Percentiles rank a stretch among this genome's conserved stretches.
Evolutionary conservation across 1,140 invertebrate species (phyloP).

Genomic region (Episyrphus balteatus): DNA sequence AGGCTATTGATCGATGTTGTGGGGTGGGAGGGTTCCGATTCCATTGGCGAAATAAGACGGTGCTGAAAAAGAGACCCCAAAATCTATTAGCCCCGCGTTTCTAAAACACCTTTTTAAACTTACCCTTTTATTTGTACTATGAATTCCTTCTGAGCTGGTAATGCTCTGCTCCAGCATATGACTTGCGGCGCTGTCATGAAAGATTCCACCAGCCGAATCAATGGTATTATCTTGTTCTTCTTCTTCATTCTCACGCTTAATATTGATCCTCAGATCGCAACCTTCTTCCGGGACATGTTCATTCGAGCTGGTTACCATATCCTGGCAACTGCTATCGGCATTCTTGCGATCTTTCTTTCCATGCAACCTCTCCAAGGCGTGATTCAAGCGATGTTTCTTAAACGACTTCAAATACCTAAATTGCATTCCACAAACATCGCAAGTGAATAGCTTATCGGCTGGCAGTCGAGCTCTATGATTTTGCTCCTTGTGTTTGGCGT

Average conservation of each 20-base stretch:
- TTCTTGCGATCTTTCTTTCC: conserved; percentile 39
- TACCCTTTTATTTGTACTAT: conserved; percentile 38
- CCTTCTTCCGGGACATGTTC: conserved; percentile 45
- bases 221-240: conserved; percentile 58
- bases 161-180: conserved; percentile 21
- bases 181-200: conserved; percentile 21
- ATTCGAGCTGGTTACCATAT: conserved; percentile 62
- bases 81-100: too few species aligned
- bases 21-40: conserved; percentile 36
- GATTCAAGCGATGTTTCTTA: conserved; percentile 78
- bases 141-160: conserved; percentile 33
- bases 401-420: conserved; percentile 80
- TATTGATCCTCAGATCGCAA: conserved; percentile 28
- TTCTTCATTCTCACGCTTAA: conserved; percentile 35
- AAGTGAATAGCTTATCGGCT: conserved; percentile 79
- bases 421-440: conserved; percentile 81
- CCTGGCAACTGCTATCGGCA: conserved; percentile 28
- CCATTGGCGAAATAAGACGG: conserved; percentile 30
- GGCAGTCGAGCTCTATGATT: conserved; percentile 74
- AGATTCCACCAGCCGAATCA: conserved; percentile 42
- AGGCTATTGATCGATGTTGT: conserved; percentile 23
- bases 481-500: conserved; percentile 78
- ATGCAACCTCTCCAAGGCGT: conserved; percentile 68
- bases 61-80: conserved; percentile 14
- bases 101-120: conserved; percentile 8